Evolutionary conservation across 2,888 invertebrate species (phyloP).

Genomic region (Ormyrus rosae): DNA sequence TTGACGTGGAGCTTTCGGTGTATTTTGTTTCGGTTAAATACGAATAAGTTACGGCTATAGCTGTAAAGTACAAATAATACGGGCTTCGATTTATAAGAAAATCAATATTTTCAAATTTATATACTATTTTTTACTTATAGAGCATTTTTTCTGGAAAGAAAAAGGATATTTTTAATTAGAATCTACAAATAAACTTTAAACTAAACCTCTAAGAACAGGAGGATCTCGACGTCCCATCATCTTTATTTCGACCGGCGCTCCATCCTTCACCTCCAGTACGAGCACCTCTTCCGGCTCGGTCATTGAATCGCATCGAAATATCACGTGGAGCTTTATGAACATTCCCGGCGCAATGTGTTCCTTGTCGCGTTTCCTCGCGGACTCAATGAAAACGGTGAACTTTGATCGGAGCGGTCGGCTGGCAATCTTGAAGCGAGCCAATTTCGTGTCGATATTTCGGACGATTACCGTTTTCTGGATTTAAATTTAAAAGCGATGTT

Average conservation of each 20-base stretch:
- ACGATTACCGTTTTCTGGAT: constrained; percentile 60
- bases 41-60: not conserved
- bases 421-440: constrained; percentile 68
- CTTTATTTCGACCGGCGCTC: constrained; percentile 64
- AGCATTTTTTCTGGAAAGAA: too few relatives aligned
- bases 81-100: too few relatives aligned
- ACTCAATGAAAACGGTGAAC: constrained; percentile 44
- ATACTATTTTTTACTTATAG: too few relatives aligned
- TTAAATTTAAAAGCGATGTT: not conserved
- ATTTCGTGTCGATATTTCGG: constrained; percentile 66
- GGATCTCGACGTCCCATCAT: constrained; percentile 70
- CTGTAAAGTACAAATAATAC: not conserved
- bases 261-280: constrained; percentile 68
- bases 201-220: constrained; percentile 70
- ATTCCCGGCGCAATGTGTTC: constrained; percentile 74
- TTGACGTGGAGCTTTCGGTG: not conserved
- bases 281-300: constrained; percentile 69
- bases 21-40: not conserved
- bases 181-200: not conserved
- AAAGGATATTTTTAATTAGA: too few relatives aligned
- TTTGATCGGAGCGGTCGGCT: constrained; percentile 61
- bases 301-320: constrained; percentile 69
- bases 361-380: constrained; percentile 50
- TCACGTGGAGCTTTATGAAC: constrained; percentile 68
- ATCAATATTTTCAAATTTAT: too few relatives aligned